Evolutionary conservation across 2,113 vertebrate species (phyloP).

Genomic region (human): DNA sequence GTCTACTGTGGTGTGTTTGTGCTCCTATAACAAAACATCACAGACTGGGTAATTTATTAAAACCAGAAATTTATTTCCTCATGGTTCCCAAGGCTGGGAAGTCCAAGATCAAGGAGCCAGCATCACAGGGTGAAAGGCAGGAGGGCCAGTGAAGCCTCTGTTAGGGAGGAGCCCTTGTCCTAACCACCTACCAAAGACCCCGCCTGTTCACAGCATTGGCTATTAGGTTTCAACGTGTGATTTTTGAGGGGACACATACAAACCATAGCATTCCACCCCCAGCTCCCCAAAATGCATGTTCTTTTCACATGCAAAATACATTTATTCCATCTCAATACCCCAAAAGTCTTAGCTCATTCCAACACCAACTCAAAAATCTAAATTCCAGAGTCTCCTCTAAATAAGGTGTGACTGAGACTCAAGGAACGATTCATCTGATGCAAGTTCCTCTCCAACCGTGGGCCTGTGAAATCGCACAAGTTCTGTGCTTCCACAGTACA

Average conservation of each 20-base stretch:
- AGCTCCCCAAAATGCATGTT: too few species aligned
- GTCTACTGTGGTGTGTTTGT: background rate
- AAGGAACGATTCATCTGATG: too few species aligned
- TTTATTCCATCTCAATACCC: too few species aligned
- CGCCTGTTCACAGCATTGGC: background rate
- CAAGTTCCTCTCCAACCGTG: background rate
- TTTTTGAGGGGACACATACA: background rate
- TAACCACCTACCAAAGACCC: background rate
- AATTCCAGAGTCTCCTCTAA: too few species aligned
- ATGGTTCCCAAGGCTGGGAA: background rate
- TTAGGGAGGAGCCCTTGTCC: too few species aligned
- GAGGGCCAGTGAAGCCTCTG: too few species aligned
- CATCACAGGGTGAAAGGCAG: background rate
- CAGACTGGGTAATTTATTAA: background rate
- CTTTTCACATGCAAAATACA: too few species aligned
- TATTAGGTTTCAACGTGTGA: background rate
- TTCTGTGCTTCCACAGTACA: background rate
- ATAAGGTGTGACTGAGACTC: too few species aligned
- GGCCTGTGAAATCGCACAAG: background rate
- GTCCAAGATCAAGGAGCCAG: background rate
- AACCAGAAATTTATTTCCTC: background rate
- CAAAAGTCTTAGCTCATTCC: too few species aligned
- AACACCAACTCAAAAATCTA: too few species aligned
- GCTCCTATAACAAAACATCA: background rate
- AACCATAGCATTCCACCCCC: too few species aligned